These are phyloP conservation scores for Barnardius zonarius DNA, from an alignment of 2,113 vertebrate genomes.

Conservation along the genomic window DNA sequence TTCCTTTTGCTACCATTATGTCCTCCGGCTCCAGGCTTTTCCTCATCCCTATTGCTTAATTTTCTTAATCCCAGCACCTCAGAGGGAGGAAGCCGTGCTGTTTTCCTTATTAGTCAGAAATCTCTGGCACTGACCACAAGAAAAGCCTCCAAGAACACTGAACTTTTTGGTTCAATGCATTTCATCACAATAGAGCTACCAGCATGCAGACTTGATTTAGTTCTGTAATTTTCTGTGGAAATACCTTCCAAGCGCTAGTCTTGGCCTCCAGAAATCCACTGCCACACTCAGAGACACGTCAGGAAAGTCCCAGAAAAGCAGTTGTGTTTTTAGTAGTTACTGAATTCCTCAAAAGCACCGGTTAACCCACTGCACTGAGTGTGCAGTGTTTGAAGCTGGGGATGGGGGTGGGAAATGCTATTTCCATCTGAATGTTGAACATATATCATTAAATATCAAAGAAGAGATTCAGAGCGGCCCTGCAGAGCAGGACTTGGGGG, in stretches of 20 bases:
- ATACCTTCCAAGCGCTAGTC: neutral
- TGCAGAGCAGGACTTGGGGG: too few relatives aligned
- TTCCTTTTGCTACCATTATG: neutral
- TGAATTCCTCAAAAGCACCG: neutral
- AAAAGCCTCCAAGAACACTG: slow-evolving; percentile 13
- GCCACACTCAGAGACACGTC: neutral
- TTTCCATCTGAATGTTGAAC: neutral
- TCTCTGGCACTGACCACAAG: slow-evolving; percentile 16
- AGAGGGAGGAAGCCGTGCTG: neutral
- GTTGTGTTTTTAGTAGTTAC: neutral
- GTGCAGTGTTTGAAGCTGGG: neutral
- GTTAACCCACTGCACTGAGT: neutral
- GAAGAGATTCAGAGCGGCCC: too few relatives aligned
- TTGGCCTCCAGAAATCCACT: slow-evolving; percentile 20
- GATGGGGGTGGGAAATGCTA: fast-evolving
- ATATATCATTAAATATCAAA: neutral
- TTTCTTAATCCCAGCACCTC: slow-evolving; percentile 24
- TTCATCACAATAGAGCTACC: slow-evolving; percentile 19
- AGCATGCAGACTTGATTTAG: slow-evolving; percentile 14
- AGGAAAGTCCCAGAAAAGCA: neutral
- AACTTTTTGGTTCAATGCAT: neutral
- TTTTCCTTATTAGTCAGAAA: slow-evolving; percentile 38
- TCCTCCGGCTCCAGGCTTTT: neutral
- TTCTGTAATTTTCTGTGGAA: neutral
- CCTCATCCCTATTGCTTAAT: neutral